A percentile compares a stretch with the other conserved stretches of the same genome.
Conservation (phyloP, 2,888 invertebrate species). For the Patella depressa region DNA sequence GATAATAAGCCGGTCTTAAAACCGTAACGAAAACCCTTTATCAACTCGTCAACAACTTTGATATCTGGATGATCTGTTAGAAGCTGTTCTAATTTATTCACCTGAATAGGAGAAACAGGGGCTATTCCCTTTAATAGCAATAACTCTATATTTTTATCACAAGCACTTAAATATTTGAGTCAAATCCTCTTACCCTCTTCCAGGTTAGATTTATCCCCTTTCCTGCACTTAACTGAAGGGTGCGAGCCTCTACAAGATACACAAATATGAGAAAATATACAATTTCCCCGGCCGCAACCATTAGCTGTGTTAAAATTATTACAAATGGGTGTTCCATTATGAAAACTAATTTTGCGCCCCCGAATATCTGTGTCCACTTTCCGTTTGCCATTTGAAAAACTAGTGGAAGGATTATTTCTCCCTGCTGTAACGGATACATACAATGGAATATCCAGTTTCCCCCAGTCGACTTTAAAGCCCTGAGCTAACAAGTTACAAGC, state of each 20-base stretch:
- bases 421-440: not conserved
- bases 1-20: too few relatives aligned
- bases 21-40: not conserved
- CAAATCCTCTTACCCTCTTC: too few relatives aligned
- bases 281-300: too few relatives aligned
- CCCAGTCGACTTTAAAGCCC: slow-evolving; percentile 1
- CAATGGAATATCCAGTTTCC: not conserved
- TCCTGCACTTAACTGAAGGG: too few relatives aligned
- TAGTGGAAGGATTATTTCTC: not conserved
- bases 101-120: too few relatives aligned
- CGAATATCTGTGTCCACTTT: not conserved
- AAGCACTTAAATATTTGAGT: too few relatives aligned
- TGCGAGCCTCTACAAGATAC: too few relatives aligned
- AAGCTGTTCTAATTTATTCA: not conserved
- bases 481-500: not conserved
- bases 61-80: not conserved
- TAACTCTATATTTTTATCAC: too few relatives aligned
- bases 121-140: too few relatives aligned
- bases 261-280: too few relatives aligned
- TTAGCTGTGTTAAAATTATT: too few relatives aligned
- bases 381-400: not conserved
- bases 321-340: not conserved
- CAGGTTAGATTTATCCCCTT: too few relatives aligned
- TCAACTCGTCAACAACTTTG: not conserved
- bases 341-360: not conserved